phyloP scores from a whole-genome alignment of 2,113 vertebrate genomes.

The Dasyornis broadbenti region DNA sequence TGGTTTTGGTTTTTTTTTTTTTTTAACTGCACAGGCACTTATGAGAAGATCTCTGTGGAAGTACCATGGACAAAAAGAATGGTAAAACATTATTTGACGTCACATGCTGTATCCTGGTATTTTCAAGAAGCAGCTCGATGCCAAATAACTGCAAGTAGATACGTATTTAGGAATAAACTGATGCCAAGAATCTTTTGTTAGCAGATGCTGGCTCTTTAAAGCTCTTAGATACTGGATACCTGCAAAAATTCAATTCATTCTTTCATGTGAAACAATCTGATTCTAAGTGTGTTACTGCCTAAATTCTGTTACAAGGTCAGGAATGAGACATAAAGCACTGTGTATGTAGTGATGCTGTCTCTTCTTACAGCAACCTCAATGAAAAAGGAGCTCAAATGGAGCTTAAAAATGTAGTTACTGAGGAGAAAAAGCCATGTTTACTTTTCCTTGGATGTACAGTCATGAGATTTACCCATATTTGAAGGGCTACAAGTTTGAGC shows the following conservation, averaged over 20 bases:
- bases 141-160: neutral
- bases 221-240: constrained; percentile 5
- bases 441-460: neutral
- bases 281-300: constrained; percentile 20
- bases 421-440: neutral
- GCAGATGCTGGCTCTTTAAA: constrained; percentile 1
- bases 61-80: neutral
- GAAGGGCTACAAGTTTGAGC: neutral
- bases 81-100: neutral
- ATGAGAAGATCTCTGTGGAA: neutral
- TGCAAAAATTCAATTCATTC: constrained; percentile 16
- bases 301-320: neutral
- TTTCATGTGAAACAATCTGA: constrained; percentile 35
- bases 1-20: neutral
- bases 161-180: neutral
- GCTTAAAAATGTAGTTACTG: neutral
- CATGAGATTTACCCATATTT: neutral
- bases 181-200: neutral
- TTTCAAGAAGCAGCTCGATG: neutral
- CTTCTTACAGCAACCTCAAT: neutral
- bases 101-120: neutral
- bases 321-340: neutral
- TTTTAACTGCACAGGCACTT: neutral
- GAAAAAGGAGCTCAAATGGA: neutral
- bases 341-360: neutral